Evolutionary conservation across 2,113 vertebrate species (phyloP), one percentile per base, ranked within the genome.

Genomic region (Hippocampus comes): DNA sequence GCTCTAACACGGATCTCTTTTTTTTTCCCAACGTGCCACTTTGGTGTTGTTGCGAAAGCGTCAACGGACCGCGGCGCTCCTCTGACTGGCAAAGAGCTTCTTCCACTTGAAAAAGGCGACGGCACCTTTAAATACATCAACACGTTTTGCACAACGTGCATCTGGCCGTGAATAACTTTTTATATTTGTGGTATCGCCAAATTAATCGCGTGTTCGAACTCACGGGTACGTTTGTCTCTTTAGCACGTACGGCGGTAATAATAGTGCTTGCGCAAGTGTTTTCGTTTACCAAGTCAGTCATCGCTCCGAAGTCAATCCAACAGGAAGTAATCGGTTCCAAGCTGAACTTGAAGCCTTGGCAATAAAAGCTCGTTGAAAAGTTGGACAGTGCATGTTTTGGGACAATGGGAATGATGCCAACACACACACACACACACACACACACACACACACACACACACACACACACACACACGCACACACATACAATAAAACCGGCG

Each of bases 81-180:
- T 43, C 78, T 68, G 70, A 79, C 65, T 72, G 68, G 73, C 78
- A 86, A 81, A 75, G 41, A 46, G 69, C 71, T 68, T 76, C 63
- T 74, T 70, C 63, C 53, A 43, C 48, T 63, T 42, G 63, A 68
- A 76, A 67, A 72, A 41, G 60, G 74, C 25, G 34, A 12, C 20
- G 56, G 63, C 73, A 72, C 69, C 46, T 56, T 76, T 66, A 70
- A 71, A 61, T 57, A 72, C 70, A 76, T 77, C 69, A 70, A 64
- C 41, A 67, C 12, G 21, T 71, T 71, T 65, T 34, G 53, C 72
- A 4, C 20, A 18, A 48, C 55, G 59, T 65, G 68, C 48, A 51
- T 67, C 46, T 76, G 69, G 64, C 68, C 73, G 68, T 43, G 61
- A 78, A 78, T 30, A 74, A 66, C 49, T 74, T 53, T 25, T 27